These are phyloP conservation scores for Mus spretus DNA, from an alignment of 2,797 vertebrate species.

Conservation along the genomic window DNA sequence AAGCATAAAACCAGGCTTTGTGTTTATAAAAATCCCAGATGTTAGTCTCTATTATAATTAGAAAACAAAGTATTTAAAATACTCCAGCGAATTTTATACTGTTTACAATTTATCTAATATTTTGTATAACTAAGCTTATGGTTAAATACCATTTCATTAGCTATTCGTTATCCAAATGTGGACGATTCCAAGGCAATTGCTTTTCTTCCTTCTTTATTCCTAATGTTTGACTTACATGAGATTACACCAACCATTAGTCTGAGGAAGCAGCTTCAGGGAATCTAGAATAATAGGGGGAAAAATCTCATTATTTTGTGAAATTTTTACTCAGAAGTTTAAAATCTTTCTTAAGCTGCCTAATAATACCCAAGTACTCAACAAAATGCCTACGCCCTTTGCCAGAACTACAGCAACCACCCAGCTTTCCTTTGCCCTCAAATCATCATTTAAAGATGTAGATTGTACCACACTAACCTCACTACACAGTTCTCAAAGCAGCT, in stretches of 20 bases:
- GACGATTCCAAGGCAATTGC: constrained; percentile 34
- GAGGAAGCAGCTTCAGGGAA: constrained; percentile 39
- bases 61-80: not conserved
- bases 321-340: constrained; percentile 68
- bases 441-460: constrained; percentile 49
- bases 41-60: constrained; percentile 33
- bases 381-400: constrained; percentile 60
- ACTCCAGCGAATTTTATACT: not conserved
- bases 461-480: not conserved
- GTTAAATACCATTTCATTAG: constrained; percentile 14
- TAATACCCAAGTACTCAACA: constrained; percentile 58
- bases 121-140: constrained; percentile 13
- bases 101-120: constrained; percentile 45
- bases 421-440: constrained; percentile 69
- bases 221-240: constrained; percentile 53
- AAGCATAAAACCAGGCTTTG: not conserved
- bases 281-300: constrained; percentile 31
- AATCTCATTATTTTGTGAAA: constrained; percentile 56
- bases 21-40: not conserved
- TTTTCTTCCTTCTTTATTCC: not conserved
- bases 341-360: constrained; percentile 30
- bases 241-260: constrained; percentile 50
- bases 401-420: constrained; percentile 7
- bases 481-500: constrained; percentile 68
- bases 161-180: constrained; percentile 26